phyloP scores from a whole-genome alignment of 1,140 invertebrate genomes.

The Metopolophium dirhodum region DNA sequence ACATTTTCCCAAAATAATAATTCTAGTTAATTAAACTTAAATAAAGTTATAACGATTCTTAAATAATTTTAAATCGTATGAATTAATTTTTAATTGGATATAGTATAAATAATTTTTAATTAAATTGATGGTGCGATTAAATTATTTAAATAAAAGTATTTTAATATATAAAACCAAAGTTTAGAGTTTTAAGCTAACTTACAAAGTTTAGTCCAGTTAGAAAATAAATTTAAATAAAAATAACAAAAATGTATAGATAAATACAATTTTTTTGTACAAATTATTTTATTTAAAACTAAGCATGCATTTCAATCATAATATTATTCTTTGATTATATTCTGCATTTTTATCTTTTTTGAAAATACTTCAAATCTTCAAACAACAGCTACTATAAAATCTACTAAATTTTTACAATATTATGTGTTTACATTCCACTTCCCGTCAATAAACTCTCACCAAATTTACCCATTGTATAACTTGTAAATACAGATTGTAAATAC shows the following conservation, averaged over 20 bases:
- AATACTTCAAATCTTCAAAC: neutral
- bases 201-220: neutral
- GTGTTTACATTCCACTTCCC: no score
- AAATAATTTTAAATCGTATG: neutral
- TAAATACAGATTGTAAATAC: no score
- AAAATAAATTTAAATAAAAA: conserved; percentile 7
- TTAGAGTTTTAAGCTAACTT: neutral
- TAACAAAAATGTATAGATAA: neutral
- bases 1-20: neutral
- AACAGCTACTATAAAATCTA: neutral
- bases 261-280: neutral
- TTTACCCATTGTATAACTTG: no score
- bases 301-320: neutral
- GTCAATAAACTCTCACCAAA: no score
- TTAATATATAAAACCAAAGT: conserved; percentile 2
- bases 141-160: conserved; percentile 22
- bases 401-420: neutral
- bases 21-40: neutral
- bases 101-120: neutral
- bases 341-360: neutral
- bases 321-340: neutral
- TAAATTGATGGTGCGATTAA: neutral
- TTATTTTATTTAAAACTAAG: neutral
- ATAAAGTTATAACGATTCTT: neutral
- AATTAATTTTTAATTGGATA: neutral